These are phyloP conservation scores for Sminthopsis crassicaudata DNA, from an alignment of 2,113 vertebrate genomes.

Conservation along the genomic window DNA sequence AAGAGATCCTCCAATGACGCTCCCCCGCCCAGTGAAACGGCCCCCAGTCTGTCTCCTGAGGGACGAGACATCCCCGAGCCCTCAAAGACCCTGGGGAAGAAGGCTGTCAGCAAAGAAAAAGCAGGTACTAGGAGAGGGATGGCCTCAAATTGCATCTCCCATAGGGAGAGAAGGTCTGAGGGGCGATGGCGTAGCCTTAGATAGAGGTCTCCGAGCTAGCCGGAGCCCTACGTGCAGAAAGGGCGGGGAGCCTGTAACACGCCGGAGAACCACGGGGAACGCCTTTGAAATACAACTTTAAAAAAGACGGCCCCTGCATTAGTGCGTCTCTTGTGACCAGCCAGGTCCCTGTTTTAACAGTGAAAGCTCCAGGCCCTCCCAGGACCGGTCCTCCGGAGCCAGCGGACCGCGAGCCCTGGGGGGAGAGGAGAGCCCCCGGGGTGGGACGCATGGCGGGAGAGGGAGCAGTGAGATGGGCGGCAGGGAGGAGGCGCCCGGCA, in stretches of 20 bases:
- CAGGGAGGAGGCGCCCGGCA: neutral
- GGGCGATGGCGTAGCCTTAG: neutral
- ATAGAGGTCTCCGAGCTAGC: neutral
- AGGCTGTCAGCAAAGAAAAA: constrained; percentile 87
- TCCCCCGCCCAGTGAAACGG: constrained; percentile 80
- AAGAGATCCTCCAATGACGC: constrained; percentile 84
- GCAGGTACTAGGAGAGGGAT: constrained; percentile 72
- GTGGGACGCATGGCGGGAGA: accelerated
- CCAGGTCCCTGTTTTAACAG: neutral
- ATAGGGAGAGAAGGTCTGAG: neutral
- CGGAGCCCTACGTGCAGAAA: neutral
- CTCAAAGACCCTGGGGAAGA: constrained; percentile 84
- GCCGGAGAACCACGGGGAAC: neutral
- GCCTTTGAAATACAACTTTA: neutral
- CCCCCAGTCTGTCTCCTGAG: constrained; percentile 82
- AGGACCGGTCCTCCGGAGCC: neutral
- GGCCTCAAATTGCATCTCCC: accelerated
- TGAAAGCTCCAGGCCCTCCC: neutral
- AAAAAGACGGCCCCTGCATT: neutral
- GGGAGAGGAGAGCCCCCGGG: neutral
- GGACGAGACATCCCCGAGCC: constrained; percentile 80
- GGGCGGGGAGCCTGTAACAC: neutral
- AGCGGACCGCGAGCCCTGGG: neutral
- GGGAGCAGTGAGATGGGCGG: no score
- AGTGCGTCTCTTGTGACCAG: neutral